Base-by-base conservation (phyloP, 1,140 invertebrate species). In the Pachyrhynchus sulphureomaculatus region DNA sequence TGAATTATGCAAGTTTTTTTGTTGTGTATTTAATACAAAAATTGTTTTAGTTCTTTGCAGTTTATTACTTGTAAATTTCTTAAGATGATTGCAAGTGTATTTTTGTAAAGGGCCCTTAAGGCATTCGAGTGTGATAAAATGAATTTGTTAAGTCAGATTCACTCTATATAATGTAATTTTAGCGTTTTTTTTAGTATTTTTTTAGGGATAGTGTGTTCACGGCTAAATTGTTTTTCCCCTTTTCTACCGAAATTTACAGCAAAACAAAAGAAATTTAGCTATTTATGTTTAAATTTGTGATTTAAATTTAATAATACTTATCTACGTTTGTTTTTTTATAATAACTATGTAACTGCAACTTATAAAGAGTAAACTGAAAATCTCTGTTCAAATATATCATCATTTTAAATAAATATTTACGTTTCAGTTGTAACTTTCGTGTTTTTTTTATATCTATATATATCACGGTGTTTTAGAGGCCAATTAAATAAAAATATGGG, bases 41-140 rank as follows among this genome's bases (percentile, higher is more conserved):
- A 23, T 24, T 47, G 36, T 44, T 62, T 44, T 33, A 59, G 54
- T 65, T 41, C 24, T 21, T 23, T 65, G 51, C 49, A 59, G 56
- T 55, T 57, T 62, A 42, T 61, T 62, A 49, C 49, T 65, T 68
- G 58, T 65, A 64, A 62, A 65, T 67, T 68, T 66, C 54, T 63
- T 62, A 57, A 68, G 47, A 65, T 45, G 68, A 62, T 68, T 66
- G 70, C 67, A 74, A 62, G 65, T 71, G 73, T 76, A 76, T 74
- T 75, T 76, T 75, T 75, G 72, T 75, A 76, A 75, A 74, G 70
- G 68, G 72, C 70, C 67, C 61, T 44, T 62, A 47, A 65, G 71
- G 68, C 65, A 72, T 66, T 62, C 65, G 67, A 70, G 67, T 68
- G 74, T 75, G 74, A 75, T 75, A 75, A 64, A 72, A 68, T 71